Base-by-base conservation (phyloP, 2,888 invertebrate genomes). In the Oxytorus armatus region DNA sequence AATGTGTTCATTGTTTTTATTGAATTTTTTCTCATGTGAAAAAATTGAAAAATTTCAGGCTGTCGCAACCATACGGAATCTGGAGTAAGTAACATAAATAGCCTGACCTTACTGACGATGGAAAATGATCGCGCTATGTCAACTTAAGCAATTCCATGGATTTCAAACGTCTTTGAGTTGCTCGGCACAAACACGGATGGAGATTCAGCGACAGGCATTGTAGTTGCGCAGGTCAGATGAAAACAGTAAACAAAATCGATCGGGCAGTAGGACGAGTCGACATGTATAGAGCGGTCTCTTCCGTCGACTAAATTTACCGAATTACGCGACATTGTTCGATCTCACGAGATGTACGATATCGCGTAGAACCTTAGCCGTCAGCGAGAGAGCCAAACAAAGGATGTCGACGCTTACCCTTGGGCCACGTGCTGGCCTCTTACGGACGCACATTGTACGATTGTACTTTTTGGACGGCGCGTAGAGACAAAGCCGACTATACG, bases 241-340 rank as follows among this genome's bases (percentile, higher is more conserved):
- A 44, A n/a, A 39, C 18, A 47, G 21, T 51, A 49, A 72, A 70
- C 44, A 29, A 47, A 51, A 21, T 23, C 36, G 36, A 18, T 5
- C 16, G 10, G 21, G 11, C 11, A 11, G 18, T 33, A 11, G 3
- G n/a, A 18, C 11, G 73, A 51, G 51, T 51, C 23, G 14, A 51
- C 51, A 51, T 21, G 51, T 14, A 57, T n/a, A 16, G 21, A 16
- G 53, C 47, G 76, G 55, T 53, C 76, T 61, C 53, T 59, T 61
- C 63, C 51, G 44, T 1, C 18, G 55, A 70, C 36, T 33, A 25
- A 59, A 57, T 29, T 72, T 72, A 65, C 47, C 57, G 47, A 66
- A 77, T 82, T 83, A 78, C 79, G 57, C 33, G 42, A 53, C 23
- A 29, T 83, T 82, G 63, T 79, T 79, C 77, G 79, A 83, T 77